phyloP scores from a whole-genome alignment of 37 sponge, comb jelly and placozoan species.

The Petrosia ficiformis region DNA sequence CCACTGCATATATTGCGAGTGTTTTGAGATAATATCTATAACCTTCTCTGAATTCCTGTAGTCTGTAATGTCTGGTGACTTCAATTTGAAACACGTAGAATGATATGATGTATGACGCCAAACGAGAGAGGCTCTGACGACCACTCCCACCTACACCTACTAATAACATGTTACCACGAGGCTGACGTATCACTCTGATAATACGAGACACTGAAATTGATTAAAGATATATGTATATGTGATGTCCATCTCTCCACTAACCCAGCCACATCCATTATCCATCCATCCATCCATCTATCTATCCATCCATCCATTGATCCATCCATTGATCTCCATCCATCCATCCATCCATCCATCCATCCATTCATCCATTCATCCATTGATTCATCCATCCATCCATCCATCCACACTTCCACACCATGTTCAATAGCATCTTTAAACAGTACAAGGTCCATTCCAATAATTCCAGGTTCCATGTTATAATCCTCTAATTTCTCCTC shows the following conservation, averaged over 20 bases:
- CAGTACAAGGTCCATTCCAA: conserved; percentile 94
- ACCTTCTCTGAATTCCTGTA: conserved; percentile 96
- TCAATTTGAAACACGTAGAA: conserved; percentile 96
- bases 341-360: too few relatives aligned
- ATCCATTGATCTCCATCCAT: too few relatives aligned
- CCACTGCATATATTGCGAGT: too few relatives aligned
- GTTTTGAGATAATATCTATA: too few relatives aligned
- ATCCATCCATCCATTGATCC: too few relatives aligned
- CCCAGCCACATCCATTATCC: too few relatives aligned
- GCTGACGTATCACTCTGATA: conserved; percentile 94
- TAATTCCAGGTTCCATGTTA: conserved; percentile 96
- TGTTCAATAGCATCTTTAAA: conserved; percentile 99
- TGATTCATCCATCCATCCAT: too few relatives aligned
- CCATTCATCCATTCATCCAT: too few relatives aligned
- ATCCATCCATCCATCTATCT: too few relatives aligned
- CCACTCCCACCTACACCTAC: conserved; percentile 98
- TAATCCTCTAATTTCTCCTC: conserved; percentile 96
- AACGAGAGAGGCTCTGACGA: conserved; percentile 90
- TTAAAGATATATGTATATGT: too few relatives aligned
- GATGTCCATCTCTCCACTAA: too few relatives aligned
- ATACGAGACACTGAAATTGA: conserved; percentile 82
- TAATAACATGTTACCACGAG: conserved; percentile 95
- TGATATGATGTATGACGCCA: conserved; percentile 86
- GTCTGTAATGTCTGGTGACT: conserved; percentile 91
- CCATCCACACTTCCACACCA: conserved; percentile 53